Conservation (phyloP, 1,140 invertebrate genomes). For the Phocides pigmalion region DNA sequence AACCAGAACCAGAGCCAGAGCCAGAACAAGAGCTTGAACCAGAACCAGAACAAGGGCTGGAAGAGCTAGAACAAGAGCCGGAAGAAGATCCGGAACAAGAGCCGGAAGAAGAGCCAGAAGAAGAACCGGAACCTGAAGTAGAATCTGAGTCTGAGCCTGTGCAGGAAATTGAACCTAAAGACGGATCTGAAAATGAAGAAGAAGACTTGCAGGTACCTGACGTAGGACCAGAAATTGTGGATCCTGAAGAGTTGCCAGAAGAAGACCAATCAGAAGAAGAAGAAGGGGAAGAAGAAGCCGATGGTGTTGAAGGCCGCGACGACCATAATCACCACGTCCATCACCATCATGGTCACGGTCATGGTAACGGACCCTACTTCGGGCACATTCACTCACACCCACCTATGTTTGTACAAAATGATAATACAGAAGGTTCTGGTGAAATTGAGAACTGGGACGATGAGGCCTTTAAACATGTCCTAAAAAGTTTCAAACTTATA, state of each 20-base stretch:
- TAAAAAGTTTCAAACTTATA: slow-evolving; percentile 20
- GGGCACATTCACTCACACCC: slow-evolving; percentile 2
- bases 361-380: neutral
- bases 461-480: slow-evolving; percentile 27
- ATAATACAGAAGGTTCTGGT: slow-evolving; percentile 46
- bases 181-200: slow-evolving; percentile 28
- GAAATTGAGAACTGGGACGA: slow-evolving; percentile 41
- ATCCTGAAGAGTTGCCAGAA: neutral
- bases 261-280: slow-evolving; percentile 23
- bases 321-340: slow-evolving; percentile 13
- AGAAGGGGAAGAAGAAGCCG: neutral
- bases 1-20: slow-evolving; percentile 46
- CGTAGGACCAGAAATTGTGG: slow-evolving; percentile 18
- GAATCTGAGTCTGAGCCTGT: slow-evolving; percentile 45
- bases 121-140: slow-evolving; percentile 45
- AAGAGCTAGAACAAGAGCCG: slow-evolving; percentile 48
- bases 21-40: slow-evolving; percentile 43
- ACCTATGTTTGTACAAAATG: slow-evolving; percentile 16
- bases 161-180: slow-evolving; percentile 35
- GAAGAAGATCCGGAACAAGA: slow-evolving; percentile 52
- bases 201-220: slow-evolving; percentile 5
- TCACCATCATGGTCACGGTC: slow-evolving; percentile 1
- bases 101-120: slow-evolving; percentile 52
- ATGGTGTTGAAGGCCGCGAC: slow-evolving; percentile 4
- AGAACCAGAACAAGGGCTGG: slow-evolving; percentile 46